phyloP scores from a whole-genome alignment of 23 tunicate species.

The Styela clava region DNA sequence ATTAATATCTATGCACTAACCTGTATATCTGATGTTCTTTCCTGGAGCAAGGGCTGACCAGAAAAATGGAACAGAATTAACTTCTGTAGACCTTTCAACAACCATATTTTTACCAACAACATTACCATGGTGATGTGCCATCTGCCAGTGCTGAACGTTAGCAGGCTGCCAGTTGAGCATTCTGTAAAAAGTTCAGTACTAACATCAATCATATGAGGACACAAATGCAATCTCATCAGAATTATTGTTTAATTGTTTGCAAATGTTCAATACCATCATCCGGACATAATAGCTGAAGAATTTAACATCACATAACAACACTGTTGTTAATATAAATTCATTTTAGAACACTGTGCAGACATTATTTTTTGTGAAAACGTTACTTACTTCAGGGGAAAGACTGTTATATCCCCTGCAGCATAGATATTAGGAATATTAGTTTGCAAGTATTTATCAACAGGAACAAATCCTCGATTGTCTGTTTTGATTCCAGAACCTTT shows the following conservation, averaged over 20 bases:
- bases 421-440: slow-evolving; percentile 47
- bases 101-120: slow-evolving; percentile 72
- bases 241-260: background rate
- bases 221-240: background rate
- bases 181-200: slow-evolving; percentile 38
- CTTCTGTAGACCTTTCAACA: slow-evolving; percentile 9
- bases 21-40: slow-evolving; percentile 81
- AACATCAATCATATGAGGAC: background rate
- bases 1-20: no score
- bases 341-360: no score
- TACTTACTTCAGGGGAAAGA: slow-evolving; percentile 75
- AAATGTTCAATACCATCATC: no score
- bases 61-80: slow-evolving; percentile 79
- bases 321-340: no score
- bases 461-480: slow-evolving; percentile 68
- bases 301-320: no score
- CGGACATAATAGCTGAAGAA: no score
- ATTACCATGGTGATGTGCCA: slow-evolving; percentile 89
- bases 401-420: slow-evolving; percentile 93
- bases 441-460: slow-evolving; percentile 67
- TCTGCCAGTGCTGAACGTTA: slow-evolving; percentile 94
- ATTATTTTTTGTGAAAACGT: no score
- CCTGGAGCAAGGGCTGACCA: slow-evolving; percentile 83
- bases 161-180: slow-evolving; percentile 67
- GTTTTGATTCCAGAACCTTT: slow-evolving; percentile 45